phyloP scores from a whole-genome alignment of 2,797 vertebrate species.

The Apogon talboti region DNA sequence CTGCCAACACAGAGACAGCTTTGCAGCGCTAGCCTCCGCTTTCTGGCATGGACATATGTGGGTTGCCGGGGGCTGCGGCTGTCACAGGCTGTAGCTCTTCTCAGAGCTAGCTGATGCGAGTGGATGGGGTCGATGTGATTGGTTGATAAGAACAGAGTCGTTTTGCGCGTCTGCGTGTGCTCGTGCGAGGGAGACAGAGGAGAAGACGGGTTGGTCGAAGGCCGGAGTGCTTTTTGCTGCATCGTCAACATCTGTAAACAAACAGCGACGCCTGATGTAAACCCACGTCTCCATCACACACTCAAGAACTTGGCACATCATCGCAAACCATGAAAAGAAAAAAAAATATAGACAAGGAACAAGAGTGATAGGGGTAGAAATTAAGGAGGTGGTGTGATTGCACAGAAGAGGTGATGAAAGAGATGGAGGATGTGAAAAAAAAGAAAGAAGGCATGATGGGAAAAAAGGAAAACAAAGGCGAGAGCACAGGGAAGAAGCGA shows the following conservation, averaged over 20 bases:
- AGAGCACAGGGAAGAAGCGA: constrained; percentile 16
- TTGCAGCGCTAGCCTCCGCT: constrained; percentile 75
- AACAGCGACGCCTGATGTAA: constrained; percentile 22
- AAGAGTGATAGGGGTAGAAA: constrained; percentile 12
- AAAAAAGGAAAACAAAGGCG: constrained; percentile 34
- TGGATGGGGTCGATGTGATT: constrained; percentile 77
- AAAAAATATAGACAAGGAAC: constrained; percentile 2
- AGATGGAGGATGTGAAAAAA: neutral
- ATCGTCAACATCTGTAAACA: constrained; percentile 62
- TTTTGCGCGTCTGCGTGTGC: constrained; percentile 10
- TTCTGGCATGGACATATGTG: constrained; percentile 83
- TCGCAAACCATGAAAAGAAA: constrained; percentile 16
- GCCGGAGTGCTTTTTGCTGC: constrained; percentile 48
- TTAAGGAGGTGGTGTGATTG: constrained; percentile 24
- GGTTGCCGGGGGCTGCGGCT: constrained; percentile 81
- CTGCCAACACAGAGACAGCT: constrained; percentile 77
- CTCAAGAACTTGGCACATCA: constrained; percentile 1
- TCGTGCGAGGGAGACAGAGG: constrained; percentile 13
- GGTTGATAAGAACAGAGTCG: constrained; percentile 68
- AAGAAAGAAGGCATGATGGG: constrained; percentile 7
- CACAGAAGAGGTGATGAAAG: constrained; percentile 15
- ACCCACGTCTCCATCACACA: constrained; percentile 3
- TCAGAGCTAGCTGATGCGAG: constrained; percentile 76
- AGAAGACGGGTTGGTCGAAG: constrained; percentile 19
- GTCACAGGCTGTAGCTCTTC: constrained; percentile 82